Conservation (phyloP, 2,113 vertebrate species). For the Glaucomys volans region DNA sequence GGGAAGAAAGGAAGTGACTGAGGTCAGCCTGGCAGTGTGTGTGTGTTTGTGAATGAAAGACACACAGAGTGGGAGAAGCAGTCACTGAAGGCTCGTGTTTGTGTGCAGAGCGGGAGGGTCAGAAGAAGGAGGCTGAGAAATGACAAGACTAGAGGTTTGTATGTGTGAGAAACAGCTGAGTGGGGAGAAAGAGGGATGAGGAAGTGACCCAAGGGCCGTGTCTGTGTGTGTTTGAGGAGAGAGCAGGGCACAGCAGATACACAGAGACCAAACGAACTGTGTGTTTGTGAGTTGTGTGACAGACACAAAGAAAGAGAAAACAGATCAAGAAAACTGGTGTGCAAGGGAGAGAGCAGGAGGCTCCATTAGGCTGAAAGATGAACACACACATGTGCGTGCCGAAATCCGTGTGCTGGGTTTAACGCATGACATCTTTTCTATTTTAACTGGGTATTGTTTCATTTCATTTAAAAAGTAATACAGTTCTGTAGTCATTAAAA, state of each 20-base stretch:
- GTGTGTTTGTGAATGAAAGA: constrained; percentile 26
- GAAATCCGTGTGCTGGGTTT: not conserved
- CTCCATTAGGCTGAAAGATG: not conserved
- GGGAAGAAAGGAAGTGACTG: not conserved
- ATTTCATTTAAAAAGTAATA: constrained; percentile 50
- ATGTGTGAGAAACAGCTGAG: not conserved
- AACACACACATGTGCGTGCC: not conserved
- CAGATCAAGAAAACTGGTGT: not conserved
- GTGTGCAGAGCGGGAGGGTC: not conserved
- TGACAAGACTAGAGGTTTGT: constrained; percentile 24
- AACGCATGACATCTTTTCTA: not conserved
- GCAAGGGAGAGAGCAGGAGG: not conserved
- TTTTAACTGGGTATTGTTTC: not conserved
- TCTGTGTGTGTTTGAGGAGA: not conserved
- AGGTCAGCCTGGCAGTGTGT: not conserved
- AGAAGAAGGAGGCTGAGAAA: not conserved
- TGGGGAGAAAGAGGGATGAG: not conserved
- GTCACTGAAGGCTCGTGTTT: not conserved
- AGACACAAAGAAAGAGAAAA: not conserved
- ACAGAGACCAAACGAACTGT: not conserved
- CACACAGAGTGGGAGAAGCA: not conserved
- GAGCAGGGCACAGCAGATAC: not conserved
- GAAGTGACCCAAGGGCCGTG: not conserved
- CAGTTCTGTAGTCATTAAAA: constrained; percentile 4
- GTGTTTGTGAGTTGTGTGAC: not conserved